These are phyloP conservation scores for Argya squamiceps DNA, from an alignment of 2,797 vertebrate genomes.

Conservation along the genomic window DNA sequence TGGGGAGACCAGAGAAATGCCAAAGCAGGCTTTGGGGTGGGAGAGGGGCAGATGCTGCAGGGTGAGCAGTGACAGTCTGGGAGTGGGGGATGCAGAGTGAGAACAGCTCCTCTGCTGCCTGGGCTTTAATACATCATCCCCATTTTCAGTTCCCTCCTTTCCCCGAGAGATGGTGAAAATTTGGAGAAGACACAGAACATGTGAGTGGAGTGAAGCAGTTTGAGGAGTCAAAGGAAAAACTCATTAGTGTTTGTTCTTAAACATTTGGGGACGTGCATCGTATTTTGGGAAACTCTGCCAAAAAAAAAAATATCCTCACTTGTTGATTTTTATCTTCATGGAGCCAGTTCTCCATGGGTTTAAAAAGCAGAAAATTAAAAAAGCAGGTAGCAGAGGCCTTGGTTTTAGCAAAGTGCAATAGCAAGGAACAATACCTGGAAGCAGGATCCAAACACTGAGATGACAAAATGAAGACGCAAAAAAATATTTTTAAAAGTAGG, in stretches of 20 bases:
- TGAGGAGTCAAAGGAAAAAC: background rate
- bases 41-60: background rate
- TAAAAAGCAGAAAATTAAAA: background rate
- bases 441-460: background rate
- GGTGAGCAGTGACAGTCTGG: background rate
- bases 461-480: conserved; percentile 27
- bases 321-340: background rate
- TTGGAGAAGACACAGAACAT: background rate
- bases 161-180: background rate
- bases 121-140: background rate
- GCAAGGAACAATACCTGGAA: conserved; percentile 50
- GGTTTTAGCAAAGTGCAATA: background rate
- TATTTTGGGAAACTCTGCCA: background rate
- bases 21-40: background rate
- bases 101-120: background rate
- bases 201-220: background rate
- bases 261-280: rapidly evolving
- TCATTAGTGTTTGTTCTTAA: background rate
- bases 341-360: background rate
- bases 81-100: background rate
- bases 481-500: conserved; percentile 27
- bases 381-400: background rate
- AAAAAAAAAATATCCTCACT: background rate
- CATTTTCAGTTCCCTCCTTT: background rate
- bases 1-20: background rate